Evolutionary conservation across 2,113 vertebrate genomes (phyloP), one percentile per base, ranked within the genome.

Genomic region (Perca schrenkii): DNA sequence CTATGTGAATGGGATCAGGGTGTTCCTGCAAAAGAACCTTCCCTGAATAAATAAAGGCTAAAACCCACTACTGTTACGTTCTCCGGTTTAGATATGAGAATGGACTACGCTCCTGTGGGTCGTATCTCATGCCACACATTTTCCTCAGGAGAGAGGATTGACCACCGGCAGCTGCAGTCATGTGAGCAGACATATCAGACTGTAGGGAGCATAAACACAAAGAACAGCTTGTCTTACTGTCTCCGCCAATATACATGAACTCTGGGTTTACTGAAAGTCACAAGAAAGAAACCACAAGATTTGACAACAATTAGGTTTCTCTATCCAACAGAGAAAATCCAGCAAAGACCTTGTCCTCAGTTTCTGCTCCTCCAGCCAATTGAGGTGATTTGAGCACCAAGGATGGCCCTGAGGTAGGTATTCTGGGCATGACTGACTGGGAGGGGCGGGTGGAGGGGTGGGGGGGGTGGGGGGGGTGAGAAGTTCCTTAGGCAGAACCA

Each of bases 311-410:
- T 14, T 3, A 52, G 16, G 0, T 65, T 49, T 70, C 36, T 76
- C n/a, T n/a, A n/a, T n/a, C n/a, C n/a, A n/a, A 5, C 11, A 40
- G 21, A 40, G n/a, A 67, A 66, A 72, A 63, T 25, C 56, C 6
- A 34, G 11, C 19, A 10, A 28, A 21, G 31, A 53, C 21, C 17
- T 52, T 63, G 46, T 13, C 13, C 11, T 49, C 36, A 34, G 13
- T 14, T 21, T 6, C 6, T 49, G 63, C 14, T 50, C 16, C 22
- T 72, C 21, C 1, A 61, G 36, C 40, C 58, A 78, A 14, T 52
- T 75, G n/a, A 71, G 53, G 36, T 66, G 43, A 71, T 12, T 70
- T 57, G 54, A 67, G 57, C 46, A 69, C 14, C 4, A 13, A 49
- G 4, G 8, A 68, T 13, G 8, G 46, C 64, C 17, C 46, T 22